Evolutionary conservation across 2,797 vertebrate species (phyloP).

Genomic region (Lacerta viridis): DNA sequence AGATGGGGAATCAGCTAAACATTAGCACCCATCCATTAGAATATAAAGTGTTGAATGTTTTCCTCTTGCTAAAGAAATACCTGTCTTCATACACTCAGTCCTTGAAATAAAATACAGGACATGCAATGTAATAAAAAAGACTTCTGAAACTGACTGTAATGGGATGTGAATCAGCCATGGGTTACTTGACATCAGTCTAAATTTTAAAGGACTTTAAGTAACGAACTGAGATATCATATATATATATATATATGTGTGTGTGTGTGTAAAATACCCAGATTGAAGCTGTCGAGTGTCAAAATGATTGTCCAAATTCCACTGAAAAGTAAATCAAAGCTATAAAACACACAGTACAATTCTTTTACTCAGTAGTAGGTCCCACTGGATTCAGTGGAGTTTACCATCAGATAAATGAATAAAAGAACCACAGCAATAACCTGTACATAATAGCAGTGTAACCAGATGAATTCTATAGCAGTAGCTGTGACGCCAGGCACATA

Average conservation of each 20-base stretch:
- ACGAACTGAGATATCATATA: not conserved
- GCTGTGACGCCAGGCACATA: too few species aligned
- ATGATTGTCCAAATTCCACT: not conserved
- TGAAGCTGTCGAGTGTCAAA: not conserved
- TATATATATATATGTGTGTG: too few species aligned
- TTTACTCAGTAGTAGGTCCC: not conserved
- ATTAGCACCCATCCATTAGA: slow-evolving; percentile 21
- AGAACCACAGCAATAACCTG: too few species aligned
- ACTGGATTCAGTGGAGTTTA: not conserved
- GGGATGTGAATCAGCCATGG: not conserved
- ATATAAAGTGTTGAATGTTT: slow-evolving; percentile 41
- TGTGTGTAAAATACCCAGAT: too few species aligned
- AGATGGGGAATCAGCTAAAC: slow-evolving; percentile 40
- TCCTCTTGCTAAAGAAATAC: not conserved
- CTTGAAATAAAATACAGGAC: not conserved
- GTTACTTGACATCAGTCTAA: not conserved
- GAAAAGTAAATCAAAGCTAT: not conserved
- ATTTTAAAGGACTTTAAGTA: not conserved
- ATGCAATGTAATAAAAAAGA: not conserved
- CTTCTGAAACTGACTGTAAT: not conserved
- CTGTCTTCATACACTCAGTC: not conserved
- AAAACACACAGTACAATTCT: not conserved
- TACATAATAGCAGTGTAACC: too few species aligned
- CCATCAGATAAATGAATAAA: not conserved
- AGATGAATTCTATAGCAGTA: too few species aligned